Base-by-base conservation (phyloP, 1,140 invertebrate species). In the Papilio polytes region DNA sequence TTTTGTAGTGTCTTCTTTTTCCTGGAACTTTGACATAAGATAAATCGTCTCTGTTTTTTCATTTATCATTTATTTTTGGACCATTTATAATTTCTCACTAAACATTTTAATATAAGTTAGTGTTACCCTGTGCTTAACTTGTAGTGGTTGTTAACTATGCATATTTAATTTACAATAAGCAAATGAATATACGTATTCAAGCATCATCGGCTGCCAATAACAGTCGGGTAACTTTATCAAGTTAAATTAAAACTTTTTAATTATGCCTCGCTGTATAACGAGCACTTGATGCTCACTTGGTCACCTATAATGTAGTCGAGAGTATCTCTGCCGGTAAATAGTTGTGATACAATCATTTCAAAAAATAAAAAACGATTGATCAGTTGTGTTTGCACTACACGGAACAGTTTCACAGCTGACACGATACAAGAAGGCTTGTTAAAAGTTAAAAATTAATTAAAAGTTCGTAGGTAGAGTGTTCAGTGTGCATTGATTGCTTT, bases 201-300 rank as follows among this genome's bases (percentile, higher is more conserved):
- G 2, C n/a, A 8, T n/a, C 56, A 59, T 59, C 56, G 20, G 56
- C 18, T 63, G 59, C 22, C 59, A 63, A 63, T 26, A 63, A 63
- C 22, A 13, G 22, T 63, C 13, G 12, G 26, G 26, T 26, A 22
- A 63, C 20, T 63, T 63, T 13, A 3, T 63, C 59, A 63, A 63
- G 22, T 63, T 63, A 26, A 63, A 63, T 63, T 63, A 63, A 63
- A 63, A 63, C 59, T 63, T 63, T 63, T 63, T 63, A 63, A 63
- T 63, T 63, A 15, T 26, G 59, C 59, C 20, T 12, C 12, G 22
- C 22, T 31, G 9, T 13, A 7, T 63, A 56, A 56, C 59, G 12
- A 63, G 59, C 10, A 63, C 20, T 63, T 18, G 9, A 63, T 26
- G 22, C 18, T 63, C 22, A 6, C 20, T 22, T 63, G 59, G 8